Evolutionary conservation across 2,888 invertebrate species (phyloP).

Genomic region (Scelioninae gen. 1): DNA sequence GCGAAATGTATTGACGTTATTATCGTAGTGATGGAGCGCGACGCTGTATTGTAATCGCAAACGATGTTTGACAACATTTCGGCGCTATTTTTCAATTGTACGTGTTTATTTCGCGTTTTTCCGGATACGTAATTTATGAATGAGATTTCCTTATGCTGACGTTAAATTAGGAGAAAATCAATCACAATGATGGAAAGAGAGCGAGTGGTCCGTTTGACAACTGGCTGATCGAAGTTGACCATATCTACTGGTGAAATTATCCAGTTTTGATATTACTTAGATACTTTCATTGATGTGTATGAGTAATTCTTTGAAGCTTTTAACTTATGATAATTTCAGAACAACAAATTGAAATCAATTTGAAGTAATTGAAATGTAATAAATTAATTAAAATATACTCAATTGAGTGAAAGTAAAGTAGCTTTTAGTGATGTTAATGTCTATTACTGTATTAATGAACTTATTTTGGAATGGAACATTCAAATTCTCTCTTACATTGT

Average conservation of each 20-base stretch:
- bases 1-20: constrained; percentile 45
- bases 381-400: too few species aligned
- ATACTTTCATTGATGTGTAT: neutral
- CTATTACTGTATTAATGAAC: too few species aligned
- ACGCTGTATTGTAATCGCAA: constrained; percentile 40
- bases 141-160: constrained; percentile 55
- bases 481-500: too few species aligned
- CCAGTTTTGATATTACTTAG: neutral
- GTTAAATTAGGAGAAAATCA: constrained; percentile 55
- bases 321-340: too few species aligned
- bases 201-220: constrained; percentile 8
- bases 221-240: constrained; percentile 49
- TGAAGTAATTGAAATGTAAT: too few species aligned
- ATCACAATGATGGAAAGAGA: constrained; percentile 59
- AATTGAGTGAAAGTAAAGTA: too few species aligned
- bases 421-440: too few species aligned
- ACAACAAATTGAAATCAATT: too few species aligned
- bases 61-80: constrained; percentile 53
- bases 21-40: constrained; percentile 42
- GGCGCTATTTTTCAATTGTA: constrained; percentile 46
- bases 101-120: constrained; percentile 45
- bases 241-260: constrained; percentile 26
- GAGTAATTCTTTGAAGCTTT: too few species aligned
- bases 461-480: too few species aligned
- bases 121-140: constrained; percentile 54